Base-by-base conservation (phyloP, 2,113 vertebrate species). In the Murina feae region DNA sequence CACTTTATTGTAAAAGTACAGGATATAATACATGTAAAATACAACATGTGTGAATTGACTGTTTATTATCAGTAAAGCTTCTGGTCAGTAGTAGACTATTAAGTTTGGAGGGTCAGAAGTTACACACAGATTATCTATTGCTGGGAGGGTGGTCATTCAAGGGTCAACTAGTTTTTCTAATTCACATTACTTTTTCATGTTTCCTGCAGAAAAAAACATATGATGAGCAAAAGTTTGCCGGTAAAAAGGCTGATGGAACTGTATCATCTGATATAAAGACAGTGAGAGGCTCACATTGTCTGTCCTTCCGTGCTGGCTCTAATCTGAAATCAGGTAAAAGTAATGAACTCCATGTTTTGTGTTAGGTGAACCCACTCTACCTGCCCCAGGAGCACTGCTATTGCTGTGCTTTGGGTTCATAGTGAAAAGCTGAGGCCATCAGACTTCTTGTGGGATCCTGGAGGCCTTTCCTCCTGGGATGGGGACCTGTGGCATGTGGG, bases 171-270 rank as follows among this genome's bases (percentile, higher is more conserved):
- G 30, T 87, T 95, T 94, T 94, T 39, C 89, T 63, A 65, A 82
- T 83, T 85, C 12, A 11, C 91, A 5, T 86, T 55, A 44, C 82
- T 94, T 88, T 96, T 96, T 76, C 89, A 95, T 97, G 47, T 89
- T 96, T 98, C 21, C 85, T 97, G 81, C 97, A 98, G 96, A 97
- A 94, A 86, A 98, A 96, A 68, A 96, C 91, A n/a, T 95, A 90
- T 17, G 32, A 79, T 60, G 97, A 97, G 63, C 96, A 93, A n/a
- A 98, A 97, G 91, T 37, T 93, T 80, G 88, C 89, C 60, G 95
- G 60, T 90, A 98, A 97, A 75, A 97, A 69, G 37, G 47, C 82
- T n/a, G 96, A 97, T 80, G 83, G 90, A 81, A 60, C 75, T 72
- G 17, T 92, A 6, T 83, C 92, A 69, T 96, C 96, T 49, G 76